These are phyloP conservation scores for Anthonomus grandis DNA, from an alignment of 1,140 invertebrate genomes.

Conservation along the genomic window DNA sequence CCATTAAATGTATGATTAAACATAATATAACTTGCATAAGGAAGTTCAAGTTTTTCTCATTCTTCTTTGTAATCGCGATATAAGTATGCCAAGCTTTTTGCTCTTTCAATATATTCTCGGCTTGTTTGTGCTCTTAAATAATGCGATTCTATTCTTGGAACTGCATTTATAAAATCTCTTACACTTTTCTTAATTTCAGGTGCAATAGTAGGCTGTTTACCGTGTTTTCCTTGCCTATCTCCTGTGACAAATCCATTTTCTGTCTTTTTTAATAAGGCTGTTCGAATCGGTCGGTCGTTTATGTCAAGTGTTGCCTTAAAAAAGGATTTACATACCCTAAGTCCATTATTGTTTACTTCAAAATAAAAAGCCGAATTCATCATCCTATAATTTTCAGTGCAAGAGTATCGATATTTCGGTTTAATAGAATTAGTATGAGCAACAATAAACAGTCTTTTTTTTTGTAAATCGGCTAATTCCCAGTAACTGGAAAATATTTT, in stretches of 20 bases:
- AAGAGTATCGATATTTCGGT: conserved; percentile 20
- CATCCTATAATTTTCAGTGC: no score
- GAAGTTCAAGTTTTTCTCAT: conserved; percentile 6
- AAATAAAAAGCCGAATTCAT: conserved; percentile 21
- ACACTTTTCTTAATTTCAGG: conserved; percentile 24
- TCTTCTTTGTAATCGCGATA: conserved; percentile 28
- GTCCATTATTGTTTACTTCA: conserved; percentile 5
- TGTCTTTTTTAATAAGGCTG: conserved; percentile 12
- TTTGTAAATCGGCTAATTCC: conserved; percentile 3
- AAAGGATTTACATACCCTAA: conserved; percentile 21
- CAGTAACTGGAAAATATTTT: background rate
- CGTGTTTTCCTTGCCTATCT: conserved; percentile 16
- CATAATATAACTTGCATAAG: conserved; percentile 8
- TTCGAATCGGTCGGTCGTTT: conserved; percentile 7
- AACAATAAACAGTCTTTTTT: conserved; percentile 8
- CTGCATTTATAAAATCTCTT: conserved; percentile 28
- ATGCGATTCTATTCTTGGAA: conserved; percentile 29
- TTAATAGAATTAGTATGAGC: no score
- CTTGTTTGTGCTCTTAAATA: no score
- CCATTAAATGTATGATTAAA: conserved; percentile 35
- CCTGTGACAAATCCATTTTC: conserved; percentile 10
- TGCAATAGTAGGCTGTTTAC: conserved; percentile 7
- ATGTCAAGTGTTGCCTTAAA: no score
- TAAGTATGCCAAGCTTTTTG: conserved; percentile 32
- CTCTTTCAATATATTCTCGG: no score